phyloP scores from a whole-genome alignment of 2,797 vertebrate species.

The Lutjanus campechanus region DNA sequence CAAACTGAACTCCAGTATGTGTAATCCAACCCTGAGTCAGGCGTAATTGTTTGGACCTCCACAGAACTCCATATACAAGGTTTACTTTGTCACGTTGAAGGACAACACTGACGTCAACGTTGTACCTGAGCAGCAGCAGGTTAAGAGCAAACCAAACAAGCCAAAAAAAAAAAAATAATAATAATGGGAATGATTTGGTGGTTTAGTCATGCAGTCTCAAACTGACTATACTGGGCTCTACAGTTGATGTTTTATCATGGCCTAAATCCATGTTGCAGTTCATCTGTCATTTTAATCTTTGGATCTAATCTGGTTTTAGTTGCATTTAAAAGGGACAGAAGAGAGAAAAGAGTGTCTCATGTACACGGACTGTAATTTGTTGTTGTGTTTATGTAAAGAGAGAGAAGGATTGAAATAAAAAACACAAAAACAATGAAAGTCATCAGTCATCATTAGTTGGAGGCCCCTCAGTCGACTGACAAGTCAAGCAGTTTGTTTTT shows the following conservation, averaged over 20 bases:
- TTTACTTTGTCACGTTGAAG: slow-evolving; percentile 9
- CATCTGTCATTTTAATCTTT: slow-evolving; percentile 47
- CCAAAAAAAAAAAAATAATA: not conserved
- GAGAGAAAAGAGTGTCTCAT: not conserved
- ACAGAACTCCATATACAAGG: not conserved
- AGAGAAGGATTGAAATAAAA: not conserved
- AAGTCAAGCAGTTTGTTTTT: no score
- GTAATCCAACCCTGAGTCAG: not conserved
- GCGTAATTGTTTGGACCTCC: not conserved
- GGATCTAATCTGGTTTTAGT: slow-evolving; percentile 43
- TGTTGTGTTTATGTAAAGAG: slow-evolving; percentile 14
- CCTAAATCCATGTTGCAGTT: slow-evolving; percentile 32
- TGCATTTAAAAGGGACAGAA: not conserved
- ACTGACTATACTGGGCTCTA: not conserved
- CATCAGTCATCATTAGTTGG: no score
- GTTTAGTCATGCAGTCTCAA: slow-evolving; percentile 5
- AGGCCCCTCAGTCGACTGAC: no score
- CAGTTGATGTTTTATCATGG: slow-evolving; percentile 30
- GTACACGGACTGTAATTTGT: not conserved
- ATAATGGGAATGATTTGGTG: not conserved
- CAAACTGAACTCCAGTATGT: not conserved
- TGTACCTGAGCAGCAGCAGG: slow-evolving; percentile 9
- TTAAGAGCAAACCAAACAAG: slow-evolving; percentile 17
- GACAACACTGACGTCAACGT: slow-evolving; percentile 1
- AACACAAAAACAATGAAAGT: no score